A percentile compares a stretch with the other conserved stretches of the same genome.
These are phyloP conservation scores for Motacilla tschutschensis DNA, from an alignment of 2,113 vertebrate species.

Conservation along the genomic window DNA sequence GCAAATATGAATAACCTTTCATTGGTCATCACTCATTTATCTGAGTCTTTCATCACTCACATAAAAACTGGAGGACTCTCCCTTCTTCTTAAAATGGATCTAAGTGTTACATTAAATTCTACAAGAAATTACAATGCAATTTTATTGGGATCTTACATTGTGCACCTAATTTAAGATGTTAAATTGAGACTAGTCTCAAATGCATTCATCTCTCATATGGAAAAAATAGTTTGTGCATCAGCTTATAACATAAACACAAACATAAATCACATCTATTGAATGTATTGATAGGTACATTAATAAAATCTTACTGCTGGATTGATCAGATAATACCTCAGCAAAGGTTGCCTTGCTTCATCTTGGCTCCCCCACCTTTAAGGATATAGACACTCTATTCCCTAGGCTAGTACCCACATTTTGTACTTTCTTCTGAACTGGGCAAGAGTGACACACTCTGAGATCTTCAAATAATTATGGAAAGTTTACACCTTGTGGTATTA, in stretches of 20 bases:
- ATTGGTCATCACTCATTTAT: not conserved
- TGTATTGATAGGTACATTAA: not conserved
- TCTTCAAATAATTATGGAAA: not conserved
- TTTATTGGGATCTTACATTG: not conserved
- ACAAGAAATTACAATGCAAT: not conserved
- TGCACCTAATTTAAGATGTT: not conserved
- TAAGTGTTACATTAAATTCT: not conserved
- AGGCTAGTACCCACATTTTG: not conserved
- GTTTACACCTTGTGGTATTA: not conserved
- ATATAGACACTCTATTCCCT: not conserved
- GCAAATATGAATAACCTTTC: not conserved
- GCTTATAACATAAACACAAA: not conserved
- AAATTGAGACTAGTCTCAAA: not conserved
- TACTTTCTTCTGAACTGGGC: not conserved
- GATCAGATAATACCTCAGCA: not conserved
- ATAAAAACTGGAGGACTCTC: not conserved
- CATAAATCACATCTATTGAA: not conserved
- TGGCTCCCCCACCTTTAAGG: not conserved
- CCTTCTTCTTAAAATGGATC: not conserved
- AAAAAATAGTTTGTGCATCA: not conserved
- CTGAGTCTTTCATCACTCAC: not conserved
- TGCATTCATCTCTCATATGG: not conserved
- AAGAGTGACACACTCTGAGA: not conserved
- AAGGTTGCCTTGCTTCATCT: not conserved
- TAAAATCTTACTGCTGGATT: not conserved